Conservation (phyloP, 2,113 vertebrate species). For the Aythya baeri region DNA sequence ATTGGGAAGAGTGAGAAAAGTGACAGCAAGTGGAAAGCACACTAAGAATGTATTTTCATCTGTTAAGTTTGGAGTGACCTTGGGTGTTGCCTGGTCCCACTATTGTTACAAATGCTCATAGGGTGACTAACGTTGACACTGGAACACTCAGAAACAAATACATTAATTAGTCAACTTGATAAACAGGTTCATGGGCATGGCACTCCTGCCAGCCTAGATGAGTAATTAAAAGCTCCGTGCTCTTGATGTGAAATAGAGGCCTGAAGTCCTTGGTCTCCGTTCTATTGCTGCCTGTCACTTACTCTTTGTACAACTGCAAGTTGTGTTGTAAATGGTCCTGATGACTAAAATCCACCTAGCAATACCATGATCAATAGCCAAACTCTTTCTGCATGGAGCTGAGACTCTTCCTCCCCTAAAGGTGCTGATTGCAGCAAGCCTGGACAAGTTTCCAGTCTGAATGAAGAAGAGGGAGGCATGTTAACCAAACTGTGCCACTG, state of each 20-base stretch:
- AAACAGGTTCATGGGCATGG: conserved; percentile 24
- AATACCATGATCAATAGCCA: neutral
- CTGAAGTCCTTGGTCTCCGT: neutral
- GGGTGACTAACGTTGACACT: neutral
- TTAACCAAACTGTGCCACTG: neutral
- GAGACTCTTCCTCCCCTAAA: neutral
- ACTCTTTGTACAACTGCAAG: neutral
- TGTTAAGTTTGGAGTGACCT: conserved; percentile 29
- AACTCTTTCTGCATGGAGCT: neutral
- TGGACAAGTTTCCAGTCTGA: neutral
- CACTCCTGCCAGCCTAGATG: neutral
- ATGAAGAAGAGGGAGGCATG: neutral
- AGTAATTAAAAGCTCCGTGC: neutral
- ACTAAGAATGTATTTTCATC: neutral
- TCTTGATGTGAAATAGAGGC: neutral
- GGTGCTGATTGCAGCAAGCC: neutral
- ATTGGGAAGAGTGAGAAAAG: neutral
- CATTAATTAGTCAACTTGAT: neutral
- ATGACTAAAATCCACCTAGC: neutral
- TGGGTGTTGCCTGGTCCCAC: conserved; percentile 45
- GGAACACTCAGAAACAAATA: conserved; percentile 6
- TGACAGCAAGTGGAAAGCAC: neutral
- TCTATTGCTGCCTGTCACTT: neutral
- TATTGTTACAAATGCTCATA: neutral
- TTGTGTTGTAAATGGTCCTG: neutral